phyloP scores from a whole-genome alignment of 2,797 vertebrate genomes.

The Hipposideros larvatus region DNA sequence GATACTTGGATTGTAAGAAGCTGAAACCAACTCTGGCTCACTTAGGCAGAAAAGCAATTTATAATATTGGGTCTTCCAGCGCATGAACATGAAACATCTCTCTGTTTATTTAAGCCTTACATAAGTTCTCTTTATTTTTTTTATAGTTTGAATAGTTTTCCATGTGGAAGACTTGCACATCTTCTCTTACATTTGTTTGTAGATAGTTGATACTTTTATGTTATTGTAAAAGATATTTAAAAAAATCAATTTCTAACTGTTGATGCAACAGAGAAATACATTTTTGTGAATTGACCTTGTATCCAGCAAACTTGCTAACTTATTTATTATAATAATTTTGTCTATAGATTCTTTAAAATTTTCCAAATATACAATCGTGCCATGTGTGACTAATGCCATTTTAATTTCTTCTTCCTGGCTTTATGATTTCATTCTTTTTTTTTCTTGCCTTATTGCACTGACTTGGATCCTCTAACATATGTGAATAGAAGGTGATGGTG shows the following conservation, averaged over 20 bases:
- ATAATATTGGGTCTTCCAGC: background rate
- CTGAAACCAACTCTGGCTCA: background rate
- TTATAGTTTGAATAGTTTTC: slow-evolving; percentile 39
- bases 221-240: background rate
- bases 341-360: background rate
- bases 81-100: background rate
- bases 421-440: background rate
- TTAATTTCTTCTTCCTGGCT: background rate
- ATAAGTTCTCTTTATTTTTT: slow-evolving; percentile 44
- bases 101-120: background rate
- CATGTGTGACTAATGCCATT: slow-evolving; percentile 1
- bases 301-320: background rate
- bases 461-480: background rate
- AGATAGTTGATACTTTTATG: background rate
- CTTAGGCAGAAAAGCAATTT: slow-evolving; percentile 24
- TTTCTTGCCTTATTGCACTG: background rate
- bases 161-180: background rate
- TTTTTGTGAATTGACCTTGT: background rate
- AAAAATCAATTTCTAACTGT: background rate
- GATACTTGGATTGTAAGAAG: background rate
- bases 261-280: background rate
- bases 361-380: background rate
- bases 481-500: background rate
- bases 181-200: slow-evolving; percentile 1
- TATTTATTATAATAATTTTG: background rate